These are phyloP conservation scores for Eidolon dupreanum DNA, from an alignment of 2,797 vertebrate species.

Conservation along the genomic window DNA sequence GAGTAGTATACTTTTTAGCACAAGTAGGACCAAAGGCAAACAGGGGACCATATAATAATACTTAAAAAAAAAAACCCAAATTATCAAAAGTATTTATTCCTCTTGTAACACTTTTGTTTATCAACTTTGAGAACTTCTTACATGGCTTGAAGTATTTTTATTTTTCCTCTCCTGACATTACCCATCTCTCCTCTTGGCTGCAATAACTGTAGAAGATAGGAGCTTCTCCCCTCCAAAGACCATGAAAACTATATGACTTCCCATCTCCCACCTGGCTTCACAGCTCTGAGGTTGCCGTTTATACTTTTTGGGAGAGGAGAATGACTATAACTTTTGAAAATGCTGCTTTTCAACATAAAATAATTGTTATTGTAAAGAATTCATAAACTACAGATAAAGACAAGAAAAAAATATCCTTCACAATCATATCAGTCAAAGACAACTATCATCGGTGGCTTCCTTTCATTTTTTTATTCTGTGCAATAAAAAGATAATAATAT, in stretches of 20 bases:
- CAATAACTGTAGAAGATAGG: too few species aligned
- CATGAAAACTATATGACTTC: not conserved
- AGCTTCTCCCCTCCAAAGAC: not conserved
- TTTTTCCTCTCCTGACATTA: not conserved
- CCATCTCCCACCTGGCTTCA: not conserved
- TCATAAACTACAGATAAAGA: not conserved
- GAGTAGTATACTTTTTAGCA: not conserved
- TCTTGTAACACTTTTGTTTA: not conserved
- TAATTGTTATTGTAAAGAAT: not conserved
- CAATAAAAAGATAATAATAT: not conserved
- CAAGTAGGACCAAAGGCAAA: not conserved
- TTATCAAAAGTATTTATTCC: not conserved
- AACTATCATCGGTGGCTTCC: not conserved
- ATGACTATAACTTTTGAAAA: not conserved
- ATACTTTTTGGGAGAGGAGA: not conserved
- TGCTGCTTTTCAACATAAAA: not conserved
- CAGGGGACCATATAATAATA: not conserved
- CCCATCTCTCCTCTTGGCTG: not conserved
- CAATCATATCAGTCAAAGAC: not conserved
- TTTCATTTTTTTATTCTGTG: conserved; percentile 12
- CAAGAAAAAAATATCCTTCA: not conserved
- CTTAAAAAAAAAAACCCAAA: not conserved
- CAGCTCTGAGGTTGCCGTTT: not conserved
- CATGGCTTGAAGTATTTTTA: not conserved
- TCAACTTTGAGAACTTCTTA: not conserved